phyloP scores from a whole-genome alignment of 2,113 vertebrate species.

The Orientallactaga bullata region DNA sequence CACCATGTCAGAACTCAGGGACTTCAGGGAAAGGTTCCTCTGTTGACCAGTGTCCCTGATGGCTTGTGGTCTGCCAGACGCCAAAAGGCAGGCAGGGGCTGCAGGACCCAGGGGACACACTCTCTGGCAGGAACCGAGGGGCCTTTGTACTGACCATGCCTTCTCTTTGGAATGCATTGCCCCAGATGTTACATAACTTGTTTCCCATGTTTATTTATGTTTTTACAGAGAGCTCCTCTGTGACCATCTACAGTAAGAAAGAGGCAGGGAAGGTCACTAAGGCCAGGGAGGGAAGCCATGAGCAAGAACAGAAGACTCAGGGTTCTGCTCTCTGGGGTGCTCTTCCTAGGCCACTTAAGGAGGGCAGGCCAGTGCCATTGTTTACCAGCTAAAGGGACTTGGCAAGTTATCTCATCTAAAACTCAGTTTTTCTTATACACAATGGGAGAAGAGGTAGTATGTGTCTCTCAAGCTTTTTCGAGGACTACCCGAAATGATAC shows the following conservation, averaged over 20 bases:
- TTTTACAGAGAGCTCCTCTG: background rate
- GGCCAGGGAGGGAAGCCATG: background rate
- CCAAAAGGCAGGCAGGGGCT: background rate
- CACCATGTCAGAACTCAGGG: background rate
- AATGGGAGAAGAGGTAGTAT: background rate
- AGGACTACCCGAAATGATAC: background rate
- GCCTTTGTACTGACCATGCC: background rate
- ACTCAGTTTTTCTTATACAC: background rate
- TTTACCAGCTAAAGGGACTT: background rate
- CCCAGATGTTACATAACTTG: background rate
- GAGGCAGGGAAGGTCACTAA: background rate
- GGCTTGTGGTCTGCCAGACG: background rate
- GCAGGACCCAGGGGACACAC: background rate
- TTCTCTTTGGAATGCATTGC: background rate
- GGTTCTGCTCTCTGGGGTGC: background rate
- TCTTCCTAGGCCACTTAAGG: background rate
- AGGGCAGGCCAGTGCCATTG: accelerated
- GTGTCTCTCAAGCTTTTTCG: background rate
- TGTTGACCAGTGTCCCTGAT: background rate
- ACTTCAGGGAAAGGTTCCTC: background rate
- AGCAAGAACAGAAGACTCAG: background rate
- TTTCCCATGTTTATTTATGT: background rate
- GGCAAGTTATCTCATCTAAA: background rate
- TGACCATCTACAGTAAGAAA: background rate
- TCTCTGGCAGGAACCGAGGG: background rate